phyloP scores from a whole-genome alignment of 1,140 invertebrate genomes.

The Heliconius hermathena region DNA sequence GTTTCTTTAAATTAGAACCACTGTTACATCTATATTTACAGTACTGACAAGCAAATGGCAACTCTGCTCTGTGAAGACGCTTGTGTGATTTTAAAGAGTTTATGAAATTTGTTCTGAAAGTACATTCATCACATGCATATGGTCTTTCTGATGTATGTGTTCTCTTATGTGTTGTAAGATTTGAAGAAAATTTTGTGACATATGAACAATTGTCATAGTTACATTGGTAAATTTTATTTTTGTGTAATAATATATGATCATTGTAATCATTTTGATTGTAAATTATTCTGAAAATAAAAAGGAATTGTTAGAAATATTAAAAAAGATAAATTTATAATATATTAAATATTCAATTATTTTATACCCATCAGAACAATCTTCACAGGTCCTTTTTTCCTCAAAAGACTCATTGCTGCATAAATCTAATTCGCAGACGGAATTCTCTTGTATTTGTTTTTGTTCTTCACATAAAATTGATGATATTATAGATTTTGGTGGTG shows the following conservation, averaged over 20 bases:
- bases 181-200: conserved; percentile 60
- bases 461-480: conserved; percentile 50
- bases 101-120: conserved; percentile 74
- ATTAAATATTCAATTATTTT: conserved; percentile 8
- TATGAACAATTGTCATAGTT: conserved; percentile 59
- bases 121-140: conserved; percentile 88
- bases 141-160: conserved; percentile 83
- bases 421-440: background rate
- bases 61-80: conserved; percentile 70
- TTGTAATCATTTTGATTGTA: conserved; percentile 33
- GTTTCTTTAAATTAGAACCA: conserved; percentile 79
- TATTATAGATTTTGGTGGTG: conserved; percentile 61
- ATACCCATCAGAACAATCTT: conserved; percentile 36
- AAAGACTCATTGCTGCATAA: background rate
- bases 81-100: conserved; percentile 75
- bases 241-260: conserved; percentile 38
- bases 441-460: background rate
- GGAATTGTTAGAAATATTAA: background rate
- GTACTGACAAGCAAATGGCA: conserved; percentile 68
- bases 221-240: conserved; percentile 51
- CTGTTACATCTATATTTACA: conserved; percentile 78
- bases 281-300: conserved; percentile 45
- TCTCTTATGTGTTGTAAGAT: conserved; percentile 70
- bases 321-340: background rate
- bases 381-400: conserved; percentile 14